Base-by-base conservation (phyloP, 2,888 invertebrate species). In the Drosophila mayaguana region DNA sequence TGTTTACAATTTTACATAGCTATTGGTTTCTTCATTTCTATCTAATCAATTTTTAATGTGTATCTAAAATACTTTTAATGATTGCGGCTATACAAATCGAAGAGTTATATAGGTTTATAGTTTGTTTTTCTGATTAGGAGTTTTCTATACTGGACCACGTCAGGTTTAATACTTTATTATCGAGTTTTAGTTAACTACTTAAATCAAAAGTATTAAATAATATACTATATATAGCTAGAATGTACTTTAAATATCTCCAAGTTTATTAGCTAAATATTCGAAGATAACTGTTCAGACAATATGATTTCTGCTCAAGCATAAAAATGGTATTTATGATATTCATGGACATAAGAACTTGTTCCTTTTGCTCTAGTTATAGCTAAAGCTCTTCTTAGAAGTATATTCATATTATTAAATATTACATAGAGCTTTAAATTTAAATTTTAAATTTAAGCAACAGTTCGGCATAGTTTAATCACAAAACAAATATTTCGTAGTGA, bases 111-210 rank as follows among this genome's bases (percentile, higher is more conserved):
- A 51, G 32, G 16, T 53, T 3, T 22, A 38, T 12, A 3, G 6
- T 1, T 53, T n/a, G n/a, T 25, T n/a, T n/a, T 38, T 36, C 36
- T 40, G 22, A 34, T 54, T 46, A 25, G 46, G 34, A 40, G 34
- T 63, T 45, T 18, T 40, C 63, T 51, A 57, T 51, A n/a, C 48
- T 55, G 34, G 8, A 32, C 64, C 65, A 64, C 50, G n/a, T 43
- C 36, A 48, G 50, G 55, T 43, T 64, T 56, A 3, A n/a, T 64
- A 68, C 45, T 51, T 43, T 38, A 53, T 50, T 50, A 32, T 65
- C 38, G 53, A 57, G 40, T 38, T 22, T n/a, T 38, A 56, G 20
- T 51, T 42, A 40, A 20, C 67, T 67, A 69, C 67, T 59, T 67
- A 54, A 67, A 69, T 42, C 25, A 66, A 36, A 69, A 46, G 18